Evolutionary conservation across 2,888 invertebrate genomes (phyloP), one percentile per base, ranked within the genome.

Genomic region (Lingula anatina): DNA sequence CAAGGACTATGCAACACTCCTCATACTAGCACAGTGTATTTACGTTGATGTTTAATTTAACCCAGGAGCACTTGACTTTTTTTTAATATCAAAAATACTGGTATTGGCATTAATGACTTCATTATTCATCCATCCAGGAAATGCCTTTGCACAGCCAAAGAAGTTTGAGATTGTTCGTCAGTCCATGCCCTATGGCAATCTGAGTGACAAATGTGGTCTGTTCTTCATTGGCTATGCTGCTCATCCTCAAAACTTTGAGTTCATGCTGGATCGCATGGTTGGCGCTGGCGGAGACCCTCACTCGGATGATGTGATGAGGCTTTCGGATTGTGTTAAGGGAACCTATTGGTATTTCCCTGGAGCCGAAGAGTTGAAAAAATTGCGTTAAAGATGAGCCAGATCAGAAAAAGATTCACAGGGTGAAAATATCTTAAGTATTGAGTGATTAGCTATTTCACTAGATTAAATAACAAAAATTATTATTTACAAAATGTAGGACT

Each of bases 291-390:
- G 57, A 2, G 66, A 61, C 45, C 64, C 63, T 0, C 65, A 65
- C 42, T 50, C 53, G 46, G 75, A 76, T 55, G 73, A 75, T 56
- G 64, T 76, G 51, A 76, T 76, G 76, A 59, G 61, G 21, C 53
- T 76, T 5, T 58, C 70, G 5, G 59, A 56, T 45, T 74, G 74
- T 49, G 59, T 67, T 21, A 66, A 68, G 46, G 72, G 74, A 36
- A 75, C 68, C 4, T 76, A 74, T 60, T 76, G 74, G 74, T 76
- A 75, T 56, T 76, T 76, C 60, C 76, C 76, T 9, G 70, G 74
- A 5, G 57, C 46, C 3, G 57, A 57, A 4, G 70, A 74, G 47
- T 60, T 75, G 25, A 63, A 59, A 49, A 65, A 66, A 40, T 49
- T 73, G 26, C 42, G 41, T 7, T 52, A 25, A 26, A 27, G 18